Conservation (phyloP, 2,888 invertebrate species). For the Octodonta nipae region DNA sequence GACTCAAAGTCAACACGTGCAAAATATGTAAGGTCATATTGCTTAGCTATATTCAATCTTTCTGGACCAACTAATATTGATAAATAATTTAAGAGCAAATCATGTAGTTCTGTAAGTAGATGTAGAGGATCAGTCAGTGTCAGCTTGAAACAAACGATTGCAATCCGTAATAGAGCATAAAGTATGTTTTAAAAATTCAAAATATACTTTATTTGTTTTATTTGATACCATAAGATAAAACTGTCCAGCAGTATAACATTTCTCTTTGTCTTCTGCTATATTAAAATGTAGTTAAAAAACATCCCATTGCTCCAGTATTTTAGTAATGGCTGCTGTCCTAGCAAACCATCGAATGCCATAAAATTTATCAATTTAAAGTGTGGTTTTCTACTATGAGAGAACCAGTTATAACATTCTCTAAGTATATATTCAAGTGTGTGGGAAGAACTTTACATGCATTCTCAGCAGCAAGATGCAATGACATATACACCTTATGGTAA, state of each 20-base stretch:
- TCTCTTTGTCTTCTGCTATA: neutral
- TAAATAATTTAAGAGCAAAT: no score
- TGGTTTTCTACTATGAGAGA: no score
- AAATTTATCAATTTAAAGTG: neutral
- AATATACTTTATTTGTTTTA: neutral
- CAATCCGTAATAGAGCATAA: no score
- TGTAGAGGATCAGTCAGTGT: neutral
- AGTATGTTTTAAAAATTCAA: neutral
- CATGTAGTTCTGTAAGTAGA: no score
- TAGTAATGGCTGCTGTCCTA: neutral
- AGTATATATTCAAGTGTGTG: neutral
- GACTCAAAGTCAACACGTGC: neutral
- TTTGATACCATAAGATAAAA: no score
- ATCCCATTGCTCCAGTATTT: conserved; percentile 1
- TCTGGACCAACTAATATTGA: no score
- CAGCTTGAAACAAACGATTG: no score
- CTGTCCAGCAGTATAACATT: no score
- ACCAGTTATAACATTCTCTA: no score
- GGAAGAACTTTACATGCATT: neutral
- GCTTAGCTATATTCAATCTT: no score
- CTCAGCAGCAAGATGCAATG: neutral
- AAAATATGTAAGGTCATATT: neutral
- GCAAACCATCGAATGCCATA: neutral
- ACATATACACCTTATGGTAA: conserved; percentile 1
- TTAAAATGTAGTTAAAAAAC: neutral